Base-by-base conservation (phyloP, 2,888 invertebrate species). In the Abrostola triplasia region DNA sequence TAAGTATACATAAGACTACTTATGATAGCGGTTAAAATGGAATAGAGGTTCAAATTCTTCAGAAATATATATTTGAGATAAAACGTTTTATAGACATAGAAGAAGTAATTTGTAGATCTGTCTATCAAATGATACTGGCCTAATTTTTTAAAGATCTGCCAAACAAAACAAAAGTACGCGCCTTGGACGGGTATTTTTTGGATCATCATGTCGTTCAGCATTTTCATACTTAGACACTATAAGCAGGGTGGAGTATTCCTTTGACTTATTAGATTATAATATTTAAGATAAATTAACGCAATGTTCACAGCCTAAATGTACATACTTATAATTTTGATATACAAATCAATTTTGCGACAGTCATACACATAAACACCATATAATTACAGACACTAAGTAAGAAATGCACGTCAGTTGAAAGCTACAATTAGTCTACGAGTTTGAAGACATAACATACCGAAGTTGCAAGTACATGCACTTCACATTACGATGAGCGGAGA, bases 281-380 rank as follows among this genome's bases (percentile, higher is more conserved):
- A 84, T 87, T 89, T 84, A 88, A 84, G 88, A 77, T 73, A 76
- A 73, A 79, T 69, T 79, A 90, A 89, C 77, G 85, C 89, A 89
- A 87, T 84, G 85, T 83, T 93, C 93, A 93, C 92, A 93, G 92
- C 92, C 92, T 89, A 91, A 91, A 90, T 83, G 79, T 86, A 90
- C 88, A 79, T 71, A 64, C 66, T 84, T 81, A 87, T 82, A 85
- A 88, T 90, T 91, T 91, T 84, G 84, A 87, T 79, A 83, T 77
- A 83, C 82, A 73, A 80, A 78, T 73, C 62, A 76, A 70, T 73
- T 70, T 70, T 64, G 70, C 64, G 57, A 79, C 77, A 76, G 55
- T 65, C 71, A 76, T 67, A 70, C 69, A 73, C 73, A 69, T 61
- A 66, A 57, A 73, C 59, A 73, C 67, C 54, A 71, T 67, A 71